Conservation (phyloP, 2,797 vertebrate genomes). For the Aulostomus chinensis region DNA sequence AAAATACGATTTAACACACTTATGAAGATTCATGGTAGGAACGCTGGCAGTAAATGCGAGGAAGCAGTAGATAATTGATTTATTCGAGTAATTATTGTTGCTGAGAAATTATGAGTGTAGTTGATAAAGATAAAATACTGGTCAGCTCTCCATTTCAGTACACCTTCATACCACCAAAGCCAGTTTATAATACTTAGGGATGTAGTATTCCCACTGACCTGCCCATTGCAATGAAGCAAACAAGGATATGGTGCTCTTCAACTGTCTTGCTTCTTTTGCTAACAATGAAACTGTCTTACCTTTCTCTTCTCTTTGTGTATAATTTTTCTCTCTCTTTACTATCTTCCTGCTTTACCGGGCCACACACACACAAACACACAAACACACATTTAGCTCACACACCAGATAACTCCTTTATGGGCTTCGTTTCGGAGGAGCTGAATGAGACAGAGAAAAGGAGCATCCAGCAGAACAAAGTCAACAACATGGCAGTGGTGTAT, state of each 20-base stretch:
- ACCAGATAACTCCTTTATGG: constrained; percentile 96
- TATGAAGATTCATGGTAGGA: no score
- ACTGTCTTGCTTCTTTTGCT: constrained; percentile 6
- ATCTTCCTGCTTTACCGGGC: constrained; percentile 6
- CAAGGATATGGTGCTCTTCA: constrained; percentile 11
- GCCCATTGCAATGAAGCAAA: constrained; percentile 13
- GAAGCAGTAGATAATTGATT: background rate
- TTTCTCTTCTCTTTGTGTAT: constrained; percentile 8
- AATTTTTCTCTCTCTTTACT: constrained; percentile 6
- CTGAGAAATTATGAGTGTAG: no score
- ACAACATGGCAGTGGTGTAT: constrained; percentile 92
- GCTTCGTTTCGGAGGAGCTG: constrained; percentile 92
- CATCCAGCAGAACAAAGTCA: constrained; percentile 86
- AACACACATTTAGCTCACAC: constrained; percentile 84
- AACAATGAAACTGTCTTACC: constrained; percentile 28
- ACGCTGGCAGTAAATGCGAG: background rate
- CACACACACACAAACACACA: background rate
- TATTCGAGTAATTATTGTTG: no score
- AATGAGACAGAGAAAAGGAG: constrained; percentile 86
- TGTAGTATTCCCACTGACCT: constrained; percentile 17
- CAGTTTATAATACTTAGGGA: constrained; percentile 40
- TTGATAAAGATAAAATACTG: no score
- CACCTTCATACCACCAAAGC: background rate
- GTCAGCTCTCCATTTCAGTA: no score
- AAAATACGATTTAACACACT: background rate